phyloP scores from a whole-genome alignment of 2,113 vertebrate genomes.

The Syngnathoides biaculeatus region DNA sequence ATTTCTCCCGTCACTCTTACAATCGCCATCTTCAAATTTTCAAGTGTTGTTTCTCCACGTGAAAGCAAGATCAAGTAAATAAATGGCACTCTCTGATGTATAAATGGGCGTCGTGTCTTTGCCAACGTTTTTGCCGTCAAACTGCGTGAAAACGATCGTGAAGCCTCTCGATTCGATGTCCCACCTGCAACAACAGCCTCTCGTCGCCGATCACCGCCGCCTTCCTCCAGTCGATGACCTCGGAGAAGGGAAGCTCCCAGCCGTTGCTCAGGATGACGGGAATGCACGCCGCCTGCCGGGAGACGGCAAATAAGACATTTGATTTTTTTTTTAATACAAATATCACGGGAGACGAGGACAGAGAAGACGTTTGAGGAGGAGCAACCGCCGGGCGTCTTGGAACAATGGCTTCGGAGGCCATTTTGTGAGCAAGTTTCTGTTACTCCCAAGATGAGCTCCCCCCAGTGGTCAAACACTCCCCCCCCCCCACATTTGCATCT shows the following conservation, averaged over 20 bases:
- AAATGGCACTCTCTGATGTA: no score
- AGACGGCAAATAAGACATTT: not conserved
- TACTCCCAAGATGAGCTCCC: not conserved
- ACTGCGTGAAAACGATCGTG: no score
- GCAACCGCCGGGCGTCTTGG: not conserved
- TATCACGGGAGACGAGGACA: not conserved
- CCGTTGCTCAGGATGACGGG: constrained; percentile 78
- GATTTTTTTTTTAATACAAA: not conserved
- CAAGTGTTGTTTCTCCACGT: no score
- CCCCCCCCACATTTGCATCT: not conserved
- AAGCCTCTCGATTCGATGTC: not conserved
- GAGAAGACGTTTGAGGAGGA: not conserved
- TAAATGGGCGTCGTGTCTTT: no score
- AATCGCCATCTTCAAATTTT: no score
- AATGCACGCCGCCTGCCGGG: constrained; percentile 72
- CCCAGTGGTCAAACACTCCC: not conserved
- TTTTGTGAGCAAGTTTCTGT: not conserved
- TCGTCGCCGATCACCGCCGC: constrained; percentile 75
- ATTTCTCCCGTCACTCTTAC: no score
- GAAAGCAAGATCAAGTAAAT: no score
- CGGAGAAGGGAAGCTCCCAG: constrained; percentile 80
- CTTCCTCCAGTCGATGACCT: constrained; percentile 80
- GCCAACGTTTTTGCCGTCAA: no score
- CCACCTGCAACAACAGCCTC: constrained; percentile 73
- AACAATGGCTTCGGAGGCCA: not conserved